Evolutionary conservation across 1,140 invertebrate species (phyloP).

Genomic region (Littorina saxatilis): DNA sequence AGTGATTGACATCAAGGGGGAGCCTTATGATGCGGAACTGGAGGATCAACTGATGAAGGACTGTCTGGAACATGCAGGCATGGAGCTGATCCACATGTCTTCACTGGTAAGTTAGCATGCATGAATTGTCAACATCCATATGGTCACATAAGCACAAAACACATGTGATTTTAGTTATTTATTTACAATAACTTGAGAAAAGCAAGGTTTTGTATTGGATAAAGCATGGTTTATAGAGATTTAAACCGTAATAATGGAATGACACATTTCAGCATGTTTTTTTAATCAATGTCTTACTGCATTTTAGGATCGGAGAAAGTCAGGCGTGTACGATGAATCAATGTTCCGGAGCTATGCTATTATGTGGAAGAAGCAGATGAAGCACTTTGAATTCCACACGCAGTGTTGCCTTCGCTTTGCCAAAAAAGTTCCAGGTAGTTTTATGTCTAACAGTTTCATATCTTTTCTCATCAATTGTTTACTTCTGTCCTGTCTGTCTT

Average conservation of each 20-base stretch:
- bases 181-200: too few relatives aligned
- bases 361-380: constrained; percentile 58
- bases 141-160: too few relatives aligned
- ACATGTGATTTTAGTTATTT: too few relatives aligned
- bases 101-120: neutral
- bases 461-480: too few relatives aligned
- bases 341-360: constrained; percentile 28
- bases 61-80: neutral
- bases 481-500: too few relatives aligned
- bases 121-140: too few relatives aligned
- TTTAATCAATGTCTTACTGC: neutral
- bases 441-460: too few relatives aligned
- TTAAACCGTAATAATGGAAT: too few relatives aligned
- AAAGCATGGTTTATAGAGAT: too few relatives aligned
- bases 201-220: too few relatives aligned
- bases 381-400: constrained; percentile 53
- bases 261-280: too few relatives aligned
- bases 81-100: constrained; percentile 24
- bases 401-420: constrained; percentile 56
- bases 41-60: neutral
- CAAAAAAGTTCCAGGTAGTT: constrained; percentile 57
- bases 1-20: neutral
- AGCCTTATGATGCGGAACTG: neutral
- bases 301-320: constrained; percentile 35
- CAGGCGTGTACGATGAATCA: constrained; percentile 18